These are phyloP conservation scores for Brienomyrus longianalis DNA, from an alignment of 2,113 vertebrate species.

Conservation along the genomic window DNA sequence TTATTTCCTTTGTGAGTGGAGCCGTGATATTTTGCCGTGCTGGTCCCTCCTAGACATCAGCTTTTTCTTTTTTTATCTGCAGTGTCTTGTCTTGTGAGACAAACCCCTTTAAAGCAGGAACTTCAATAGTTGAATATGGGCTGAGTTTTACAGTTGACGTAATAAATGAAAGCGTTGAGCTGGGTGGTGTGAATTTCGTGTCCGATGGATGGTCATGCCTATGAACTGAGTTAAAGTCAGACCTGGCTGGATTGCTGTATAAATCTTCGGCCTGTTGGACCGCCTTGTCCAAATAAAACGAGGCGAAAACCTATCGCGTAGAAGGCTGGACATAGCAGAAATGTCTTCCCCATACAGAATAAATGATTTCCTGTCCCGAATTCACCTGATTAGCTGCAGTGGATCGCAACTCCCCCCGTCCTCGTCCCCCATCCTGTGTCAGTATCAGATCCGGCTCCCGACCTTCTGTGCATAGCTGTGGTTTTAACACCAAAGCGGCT, in stretches of 20 bases:
- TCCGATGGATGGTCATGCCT: background rate
- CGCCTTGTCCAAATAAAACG: background rate
- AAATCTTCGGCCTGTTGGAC: background rate
- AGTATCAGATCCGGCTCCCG: background rate
- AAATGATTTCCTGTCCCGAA: background rate
- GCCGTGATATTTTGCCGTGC: background rate
- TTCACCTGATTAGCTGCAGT: background rate
- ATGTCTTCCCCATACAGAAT: background rate
- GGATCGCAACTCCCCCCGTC: background rate
- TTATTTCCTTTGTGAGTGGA: background rate
- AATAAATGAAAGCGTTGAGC: background rate
- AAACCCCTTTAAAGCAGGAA: background rate
- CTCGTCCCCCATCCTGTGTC: background rate
- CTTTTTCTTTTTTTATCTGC: background rate
- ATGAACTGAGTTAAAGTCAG: background rate
- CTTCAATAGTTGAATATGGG: background rate
- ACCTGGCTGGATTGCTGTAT: background rate
- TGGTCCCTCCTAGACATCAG: background rate
- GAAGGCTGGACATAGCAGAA: background rate
- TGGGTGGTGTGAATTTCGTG: background rate
- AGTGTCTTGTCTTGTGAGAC: background rate
- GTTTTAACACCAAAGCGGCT: background rate
- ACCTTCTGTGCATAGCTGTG: background rate
- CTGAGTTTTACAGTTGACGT: background rate
- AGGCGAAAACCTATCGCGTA: background rate